Evolutionary conservation across 2,113 vertebrate genomes (phyloP).

Genomic region (Procavia capensis): DNA sequence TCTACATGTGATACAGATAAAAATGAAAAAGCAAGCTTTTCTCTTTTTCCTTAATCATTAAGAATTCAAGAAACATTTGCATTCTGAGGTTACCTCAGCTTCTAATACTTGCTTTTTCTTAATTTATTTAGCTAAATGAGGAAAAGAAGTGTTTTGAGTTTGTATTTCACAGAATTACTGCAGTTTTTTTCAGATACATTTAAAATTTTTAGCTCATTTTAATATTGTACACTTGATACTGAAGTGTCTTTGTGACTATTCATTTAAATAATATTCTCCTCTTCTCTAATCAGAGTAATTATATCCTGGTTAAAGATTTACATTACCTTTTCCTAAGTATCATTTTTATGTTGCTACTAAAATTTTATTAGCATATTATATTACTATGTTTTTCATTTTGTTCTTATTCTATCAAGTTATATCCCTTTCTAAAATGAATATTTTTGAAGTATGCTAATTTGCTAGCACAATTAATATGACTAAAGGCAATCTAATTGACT

Average conservation of each 20-base stretch:
- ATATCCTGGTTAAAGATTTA: constrained; percentile 66
- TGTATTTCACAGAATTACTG: background rate
- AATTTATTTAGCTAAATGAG: constrained; percentile 11
- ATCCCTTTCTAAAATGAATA: background rate
- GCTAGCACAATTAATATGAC: background rate
- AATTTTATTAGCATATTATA: constrained; percentile 58
- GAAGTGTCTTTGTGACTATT: constrained; percentile 50
- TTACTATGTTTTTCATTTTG: constrained; percentile 58
- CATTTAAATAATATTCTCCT: constrained; percentile 62
- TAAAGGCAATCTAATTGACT: constrained; percentile 43
- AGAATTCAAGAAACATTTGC: background rate
- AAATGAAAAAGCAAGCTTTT: background rate
- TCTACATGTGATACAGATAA: background rate
- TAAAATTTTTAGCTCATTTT: constrained; percentile 46
- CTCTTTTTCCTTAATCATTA: background rate
- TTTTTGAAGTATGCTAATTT: constrained; percentile 45
- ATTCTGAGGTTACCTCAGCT: background rate
- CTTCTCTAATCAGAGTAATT: constrained; percentile 60
- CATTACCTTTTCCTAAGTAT: constrained; percentile 69
- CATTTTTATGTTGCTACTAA: constrained; percentile 68
- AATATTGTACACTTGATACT: constrained; percentile 48
- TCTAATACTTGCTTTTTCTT: background rate
- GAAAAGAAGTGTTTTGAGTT: background rate
- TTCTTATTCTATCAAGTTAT: constrained; percentile 41
- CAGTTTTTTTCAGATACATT: constrained; percentile 29